A percentile compares a stretch with the other conserved stretches of the same genome.
These are phyloP conservation scores for Orthonyx spaldingii DNA, from an alignment of 2,113 vertebrate species.

Conservation along the genomic window DNA sequence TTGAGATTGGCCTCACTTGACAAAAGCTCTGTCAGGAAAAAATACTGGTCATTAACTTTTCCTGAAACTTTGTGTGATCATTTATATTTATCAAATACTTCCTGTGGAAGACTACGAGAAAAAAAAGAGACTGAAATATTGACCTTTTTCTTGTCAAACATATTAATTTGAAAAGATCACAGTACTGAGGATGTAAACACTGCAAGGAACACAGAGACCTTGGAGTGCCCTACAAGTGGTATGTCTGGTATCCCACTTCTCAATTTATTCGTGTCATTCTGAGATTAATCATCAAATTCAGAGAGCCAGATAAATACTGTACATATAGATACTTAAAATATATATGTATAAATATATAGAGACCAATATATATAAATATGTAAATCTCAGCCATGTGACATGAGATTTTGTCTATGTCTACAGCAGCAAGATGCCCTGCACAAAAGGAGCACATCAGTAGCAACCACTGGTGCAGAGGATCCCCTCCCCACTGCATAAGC, in stretches of 20 bases:
- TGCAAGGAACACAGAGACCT: background rate
- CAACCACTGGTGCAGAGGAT: background rate
- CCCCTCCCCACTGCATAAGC: background rate
- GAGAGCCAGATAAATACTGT: background rate
- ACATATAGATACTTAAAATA: too few relatives aligned
- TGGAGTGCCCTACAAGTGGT: background rate
- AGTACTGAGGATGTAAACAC: background rate
- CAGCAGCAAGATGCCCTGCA: background rate
- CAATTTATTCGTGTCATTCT: background rate
- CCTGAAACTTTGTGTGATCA: background rate
- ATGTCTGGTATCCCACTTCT: background rate
- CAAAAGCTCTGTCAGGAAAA: background rate
- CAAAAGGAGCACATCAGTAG: background rate
- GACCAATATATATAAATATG: too few relatives aligned
- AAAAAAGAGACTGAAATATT: background rate
- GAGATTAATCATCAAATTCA: background rate
- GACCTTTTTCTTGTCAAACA: background rate
- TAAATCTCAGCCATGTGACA: too few relatives aligned
- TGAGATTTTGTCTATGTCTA: background rate
- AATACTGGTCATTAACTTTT: background rate
- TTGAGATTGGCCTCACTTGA: background rate
- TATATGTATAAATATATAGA: too few relatives aligned
- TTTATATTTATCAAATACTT: background rate
- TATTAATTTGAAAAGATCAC: background rate
- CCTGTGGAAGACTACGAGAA: background rate